Evolutionary conservation across 2,888 invertebrate species (phyloP).

Genomic region (Atethmia centrago): DNA sequence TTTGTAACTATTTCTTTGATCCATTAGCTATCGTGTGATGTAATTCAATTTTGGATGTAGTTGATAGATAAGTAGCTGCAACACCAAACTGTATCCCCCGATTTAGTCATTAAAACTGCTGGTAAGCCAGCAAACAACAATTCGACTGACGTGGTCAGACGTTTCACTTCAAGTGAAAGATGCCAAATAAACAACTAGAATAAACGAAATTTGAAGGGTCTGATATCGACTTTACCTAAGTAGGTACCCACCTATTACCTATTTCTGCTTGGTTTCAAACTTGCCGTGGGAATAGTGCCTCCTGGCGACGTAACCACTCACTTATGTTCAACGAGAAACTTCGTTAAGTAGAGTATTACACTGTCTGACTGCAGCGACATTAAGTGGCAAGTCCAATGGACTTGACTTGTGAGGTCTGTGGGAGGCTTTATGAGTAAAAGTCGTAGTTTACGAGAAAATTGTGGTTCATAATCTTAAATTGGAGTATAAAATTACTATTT

Average conservation of each 20-base stretch:
- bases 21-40: too few species aligned
- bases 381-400: constrained; percentile 23
- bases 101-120: too few species aligned
- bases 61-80: too few species aligned
- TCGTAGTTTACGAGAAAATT: background rate
- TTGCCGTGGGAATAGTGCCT: constrained; percentile 7
- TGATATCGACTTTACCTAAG: background rate
- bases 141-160: too few species aligned
- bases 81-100: too few species aligned
- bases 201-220: background rate
- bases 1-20: too few species aligned
- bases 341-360: constrained; percentile 49
- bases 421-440: background rate
- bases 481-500: background rate
- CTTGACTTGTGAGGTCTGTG: constrained; percentile 3
- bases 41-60: too few species aligned
- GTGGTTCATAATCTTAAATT: background rate
- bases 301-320: constrained; percentile 30
- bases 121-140: too few species aligned
- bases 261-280: background rate
- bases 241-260: background rate
- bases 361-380: constrained; percentile 30
- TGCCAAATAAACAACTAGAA: background rate
- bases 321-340: constrained; percentile 29
- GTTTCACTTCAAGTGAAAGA: too few species aligned